Percentiles rank a stretch among this genome's conserved stretches.
phyloP scores from a whole-genome alignment of 2,888 invertebrate genomes.

The Gastracanthus pulcherrimus region DNA sequence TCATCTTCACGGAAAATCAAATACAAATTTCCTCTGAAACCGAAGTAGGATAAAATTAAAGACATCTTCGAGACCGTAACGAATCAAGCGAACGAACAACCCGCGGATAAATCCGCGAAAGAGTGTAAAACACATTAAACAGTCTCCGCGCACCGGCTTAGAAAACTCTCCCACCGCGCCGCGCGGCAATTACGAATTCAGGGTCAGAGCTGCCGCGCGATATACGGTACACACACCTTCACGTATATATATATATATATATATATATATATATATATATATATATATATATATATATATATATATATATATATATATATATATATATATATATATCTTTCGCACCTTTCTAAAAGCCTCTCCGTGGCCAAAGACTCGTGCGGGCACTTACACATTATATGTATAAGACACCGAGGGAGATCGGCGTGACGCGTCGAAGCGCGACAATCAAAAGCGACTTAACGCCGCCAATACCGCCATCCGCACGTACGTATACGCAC shows the following conservation, averaged over 20 bases:
- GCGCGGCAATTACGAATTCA: conserved; percentile 44
- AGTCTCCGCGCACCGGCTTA: background rate
- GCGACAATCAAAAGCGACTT: conserved; percentile 44
- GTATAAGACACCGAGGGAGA: background rate
- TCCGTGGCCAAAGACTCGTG: background rate
- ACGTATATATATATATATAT: too few relatives aligned
- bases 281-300: too few relatives aligned
- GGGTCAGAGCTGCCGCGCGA: conserved; percentile 22
- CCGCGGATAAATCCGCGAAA: background rate
- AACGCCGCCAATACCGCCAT: too few relatives aligned
- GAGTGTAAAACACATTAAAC: background rate
- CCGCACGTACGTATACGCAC: background rate
- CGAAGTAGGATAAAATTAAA: background rate
- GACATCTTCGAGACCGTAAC: background rate
- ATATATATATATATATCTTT: too few relatives aligned
- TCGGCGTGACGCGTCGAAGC: conserved; percentile 12
- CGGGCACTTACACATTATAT: background rate
- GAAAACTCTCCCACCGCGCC: conserved; percentile 16
- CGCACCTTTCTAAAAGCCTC: conserved; percentile 51
- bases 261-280: too few relatives aligned
- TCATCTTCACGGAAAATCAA: too few relatives aligned
- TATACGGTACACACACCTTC: background rate
- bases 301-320: too few relatives aligned
- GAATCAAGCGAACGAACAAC: background rate
- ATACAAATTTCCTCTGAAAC: too few relatives aligned